Evolutionary conservation across 2,888 invertebrate species (phyloP).

Genomic region (Melieria crassipennis): DNA sequence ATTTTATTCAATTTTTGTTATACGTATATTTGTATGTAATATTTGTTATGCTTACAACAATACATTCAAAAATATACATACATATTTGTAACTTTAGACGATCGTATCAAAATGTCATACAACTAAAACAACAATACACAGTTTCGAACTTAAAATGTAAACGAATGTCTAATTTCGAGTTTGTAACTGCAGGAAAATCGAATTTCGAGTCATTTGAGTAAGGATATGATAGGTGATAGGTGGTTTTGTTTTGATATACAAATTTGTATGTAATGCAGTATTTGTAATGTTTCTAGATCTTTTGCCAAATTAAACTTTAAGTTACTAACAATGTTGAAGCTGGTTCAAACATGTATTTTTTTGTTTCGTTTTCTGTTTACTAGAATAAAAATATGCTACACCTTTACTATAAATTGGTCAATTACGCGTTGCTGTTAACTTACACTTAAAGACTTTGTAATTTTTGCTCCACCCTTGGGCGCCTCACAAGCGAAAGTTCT

Average conservation of each 20-base stretch:
- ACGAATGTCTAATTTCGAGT: neutral
- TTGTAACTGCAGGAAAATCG: neutral
- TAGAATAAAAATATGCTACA: conserved; percentile 19
- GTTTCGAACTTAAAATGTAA: neutral
- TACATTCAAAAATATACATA: conserved; percentile 4
- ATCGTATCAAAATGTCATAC: too few relatives aligned
- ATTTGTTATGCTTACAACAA: conserved; percentile 7
- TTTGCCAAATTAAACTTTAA: too few relatives aligned
- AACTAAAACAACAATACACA: too few relatives aligned
- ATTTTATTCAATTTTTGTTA: neutral
- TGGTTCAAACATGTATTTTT: too few relatives aligned
- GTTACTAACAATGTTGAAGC: too few relatives aligned
- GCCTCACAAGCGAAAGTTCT: neutral
- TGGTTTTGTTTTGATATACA: too few relatives aligned
- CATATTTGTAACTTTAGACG: neutral
- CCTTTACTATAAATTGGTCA: conserved; percentile 30
- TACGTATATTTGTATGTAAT: conserved; percentile 6
- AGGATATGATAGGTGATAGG: too few relatives aligned
- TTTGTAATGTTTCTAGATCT: too few relatives aligned
- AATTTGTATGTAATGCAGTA: too few relatives aligned
- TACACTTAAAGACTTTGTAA: neutral
- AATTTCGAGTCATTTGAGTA: too few relatives aligned
- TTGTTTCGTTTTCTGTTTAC: too few relatives aligned
- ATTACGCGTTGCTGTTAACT: conserved; percentile 15
- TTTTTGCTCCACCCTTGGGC: neutral